phyloP scores from a whole-genome alignment of 1,140 invertebrate genomes.

The Aphis gossypii region DNA sequence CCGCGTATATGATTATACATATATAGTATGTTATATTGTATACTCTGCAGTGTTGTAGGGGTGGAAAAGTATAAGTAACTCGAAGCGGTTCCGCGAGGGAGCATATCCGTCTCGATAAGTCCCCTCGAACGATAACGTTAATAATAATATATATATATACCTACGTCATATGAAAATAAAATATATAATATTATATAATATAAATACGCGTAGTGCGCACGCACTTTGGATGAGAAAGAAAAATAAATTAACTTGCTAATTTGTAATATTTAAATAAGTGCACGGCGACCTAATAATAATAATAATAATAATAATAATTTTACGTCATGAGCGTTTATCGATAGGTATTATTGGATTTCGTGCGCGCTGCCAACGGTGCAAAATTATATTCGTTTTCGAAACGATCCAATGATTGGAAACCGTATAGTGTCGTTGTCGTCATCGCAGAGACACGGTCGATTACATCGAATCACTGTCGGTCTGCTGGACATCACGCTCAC shows the following conservation, averaged over 20 bases:
- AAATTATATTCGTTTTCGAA: not conserved
- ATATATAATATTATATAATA: not conserved
- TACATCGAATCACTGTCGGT: constrained; percentile 43
- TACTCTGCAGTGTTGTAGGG: not conserved
- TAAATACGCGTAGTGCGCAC: no score
- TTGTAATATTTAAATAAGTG: not conserved
- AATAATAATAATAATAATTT: constrained; percentile 3
- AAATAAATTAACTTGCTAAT: not conserved
- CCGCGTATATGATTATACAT: no score
- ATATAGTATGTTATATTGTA: not conserved
- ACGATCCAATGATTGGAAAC: constrained; percentile 3
- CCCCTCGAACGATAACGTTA: not conserved
- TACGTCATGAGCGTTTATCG: not conserved
- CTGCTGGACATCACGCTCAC: constrained; percentile 26
- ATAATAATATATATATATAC: not conserved
- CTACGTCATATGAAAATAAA: not conserved
- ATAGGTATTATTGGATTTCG: not conserved
- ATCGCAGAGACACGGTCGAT: constrained; percentile 21
- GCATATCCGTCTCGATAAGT: constrained; percentile 8
- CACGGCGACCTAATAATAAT: not conserved
- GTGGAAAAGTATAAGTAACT: not conserved
- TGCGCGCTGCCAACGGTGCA: not conserved
- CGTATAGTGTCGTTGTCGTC: not conserved
- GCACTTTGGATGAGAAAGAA: not conserved
- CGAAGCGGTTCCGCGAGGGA: not conserved